Percentiles rank a stretch among this genome's conserved stretches.
phyloP scores from a whole-genome alignment of 92 coral and sea anemone genomes.

The Actinostola sp. region DNA sequence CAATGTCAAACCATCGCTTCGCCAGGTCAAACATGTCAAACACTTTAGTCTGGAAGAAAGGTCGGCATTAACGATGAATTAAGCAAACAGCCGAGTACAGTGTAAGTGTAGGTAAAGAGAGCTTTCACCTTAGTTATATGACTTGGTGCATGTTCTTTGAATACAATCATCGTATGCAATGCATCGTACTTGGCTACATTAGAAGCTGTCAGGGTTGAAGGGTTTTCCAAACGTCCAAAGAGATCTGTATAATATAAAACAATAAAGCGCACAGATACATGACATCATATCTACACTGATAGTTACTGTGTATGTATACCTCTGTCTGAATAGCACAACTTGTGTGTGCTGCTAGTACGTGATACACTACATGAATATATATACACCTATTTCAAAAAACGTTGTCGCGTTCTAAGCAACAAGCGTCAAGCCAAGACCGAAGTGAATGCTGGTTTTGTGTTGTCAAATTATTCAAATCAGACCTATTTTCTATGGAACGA shows the following conservation, averaged over 20 bases:
- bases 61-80: not conserved
- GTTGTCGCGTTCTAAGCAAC: too few species aligned
- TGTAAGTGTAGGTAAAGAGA: too few species aligned
- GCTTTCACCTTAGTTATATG: constrained; percentile 50
- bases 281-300: not conserved
- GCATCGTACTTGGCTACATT: constrained; percentile 88
- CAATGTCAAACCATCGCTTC: constrained; percentile 68
- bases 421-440: too few species aligned
- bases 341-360: too few species aligned
- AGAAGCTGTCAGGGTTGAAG: constrained; percentile 69
- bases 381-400: too few species aligned
- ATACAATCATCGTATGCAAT: constrained; percentile 69
- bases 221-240: constrained; percentile 74
- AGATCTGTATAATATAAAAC: constrained; percentile 34
- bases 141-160: constrained; percentile 77
- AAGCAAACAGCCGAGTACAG: too few species aligned
- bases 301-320: not conserved
- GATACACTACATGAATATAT: too few species aligned
- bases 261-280: too few species aligned
- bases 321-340: too few species aligned
- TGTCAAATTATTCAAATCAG: too few species aligned
- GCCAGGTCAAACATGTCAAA: constrained; percentile 67
- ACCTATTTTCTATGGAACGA: too few species aligned
- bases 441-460: too few species aligned
- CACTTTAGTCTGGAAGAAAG: constrained; percentile 45